A percentile compares a stretch with the other conserved stretches of the same genome.
Evolutionary conservation across 1,140 invertebrate species (phyloP).

Genomic region (Stegodyphus dumicola): DNA sequence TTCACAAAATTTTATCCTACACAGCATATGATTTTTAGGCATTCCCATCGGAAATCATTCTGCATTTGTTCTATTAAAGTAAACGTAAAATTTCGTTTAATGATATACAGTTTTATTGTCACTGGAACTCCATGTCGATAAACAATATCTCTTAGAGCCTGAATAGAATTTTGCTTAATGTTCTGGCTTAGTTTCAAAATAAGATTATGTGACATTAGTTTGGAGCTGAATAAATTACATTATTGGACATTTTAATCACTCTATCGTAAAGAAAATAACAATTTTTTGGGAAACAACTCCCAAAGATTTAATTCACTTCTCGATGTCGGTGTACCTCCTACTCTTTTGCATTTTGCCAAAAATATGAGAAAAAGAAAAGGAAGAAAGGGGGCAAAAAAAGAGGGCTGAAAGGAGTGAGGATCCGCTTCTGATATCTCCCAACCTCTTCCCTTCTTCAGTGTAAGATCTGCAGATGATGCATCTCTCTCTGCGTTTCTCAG

Average conservation of each 20-base stretch:
- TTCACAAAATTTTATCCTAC: too few relatives aligned
- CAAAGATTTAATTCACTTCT: conserved; percentile 53
- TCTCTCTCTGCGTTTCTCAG: conserved; percentile 34
- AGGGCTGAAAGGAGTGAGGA: neutral
- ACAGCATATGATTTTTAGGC: too few relatives aligned
- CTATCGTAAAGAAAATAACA: neutral
- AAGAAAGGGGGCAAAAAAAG: neutral
- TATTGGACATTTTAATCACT: neutral
- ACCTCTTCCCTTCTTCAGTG: neutral
- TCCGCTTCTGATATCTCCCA: neutral
- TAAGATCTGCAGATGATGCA: conserved; percentile 60
- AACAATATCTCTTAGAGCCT: too few relatives aligned
- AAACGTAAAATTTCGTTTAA: too few relatives aligned
- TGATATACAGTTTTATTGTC: too few relatives aligned
- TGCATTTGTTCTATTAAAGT: too few relatives aligned
- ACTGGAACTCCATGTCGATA: too few relatives aligned
- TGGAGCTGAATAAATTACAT: neutral
- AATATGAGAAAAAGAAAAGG: neutral
- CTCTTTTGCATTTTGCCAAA: neutral
- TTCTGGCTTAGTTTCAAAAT: too few relatives aligned
- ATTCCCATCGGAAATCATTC: too few relatives aligned
- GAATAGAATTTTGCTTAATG: too few relatives aligned
- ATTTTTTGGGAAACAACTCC: neutral
- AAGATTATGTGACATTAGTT: too few relatives aligned
- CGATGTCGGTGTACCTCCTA: neutral